Conservation (phyloP, 1,140 invertebrate species). For the Drosophila watanabei region DNA sequence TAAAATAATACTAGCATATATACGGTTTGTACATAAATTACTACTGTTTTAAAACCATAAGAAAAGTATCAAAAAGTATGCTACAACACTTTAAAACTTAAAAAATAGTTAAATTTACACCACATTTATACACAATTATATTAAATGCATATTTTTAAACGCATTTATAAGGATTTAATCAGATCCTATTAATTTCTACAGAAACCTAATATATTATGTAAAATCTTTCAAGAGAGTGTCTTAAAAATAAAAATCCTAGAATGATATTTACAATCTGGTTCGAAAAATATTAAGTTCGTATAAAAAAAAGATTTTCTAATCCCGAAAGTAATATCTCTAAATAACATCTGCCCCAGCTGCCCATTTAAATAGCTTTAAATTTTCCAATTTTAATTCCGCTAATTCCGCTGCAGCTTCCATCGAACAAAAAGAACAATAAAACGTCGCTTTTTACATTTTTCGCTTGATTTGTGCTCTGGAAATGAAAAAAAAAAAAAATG, state of each 20-base stretch:
- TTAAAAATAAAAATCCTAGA: background rate
- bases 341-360: background rate
- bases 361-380: slow-evolving; percentile 10
- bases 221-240: too few species aligned
- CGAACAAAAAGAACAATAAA: slow-evolving; percentile 47
- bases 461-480: slow-evolving; percentile 52
- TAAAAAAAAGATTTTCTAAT: background rate
- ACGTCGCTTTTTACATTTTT: slow-evolving; percentile 38
- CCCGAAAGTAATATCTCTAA: background rate
- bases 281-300: background rate
- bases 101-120: too few species aligned
- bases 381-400: slow-evolving; percentile 13
- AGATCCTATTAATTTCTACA: too few species aligned
- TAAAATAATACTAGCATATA: too few species aligned
- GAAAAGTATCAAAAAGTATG: too few species aligned
- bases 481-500: slow-evolving; percentile 32
- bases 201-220: too few species aligned
- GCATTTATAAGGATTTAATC: too few species aligned
- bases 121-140: too few species aligned
- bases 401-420: slow-evolving; percentile 20
- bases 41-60: too few species aligned
- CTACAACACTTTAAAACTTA: too few species aligned
- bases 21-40: too few species aligned
- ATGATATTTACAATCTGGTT: background rate
- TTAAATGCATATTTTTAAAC: too few species aligned